Evolutionary conservation across 2,113 vertebrate species (phyloP).

Genomic region (Misgurnus mizolepis): DNA sequence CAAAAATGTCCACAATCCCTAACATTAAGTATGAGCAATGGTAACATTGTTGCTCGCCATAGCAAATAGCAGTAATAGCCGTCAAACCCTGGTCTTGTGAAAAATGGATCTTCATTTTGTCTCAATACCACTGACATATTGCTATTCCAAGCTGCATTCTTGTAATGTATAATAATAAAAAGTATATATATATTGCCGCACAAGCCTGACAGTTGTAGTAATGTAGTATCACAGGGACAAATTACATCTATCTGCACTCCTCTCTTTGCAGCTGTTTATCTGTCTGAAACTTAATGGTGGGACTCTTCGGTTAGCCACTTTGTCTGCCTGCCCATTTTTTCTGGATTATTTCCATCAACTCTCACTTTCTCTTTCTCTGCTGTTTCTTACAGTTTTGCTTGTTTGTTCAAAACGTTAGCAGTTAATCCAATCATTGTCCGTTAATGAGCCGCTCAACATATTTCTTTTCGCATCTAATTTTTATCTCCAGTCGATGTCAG

Average conservation of each 20-base stretch:
- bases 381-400: not conserved
- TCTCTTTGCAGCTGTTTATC: not conserved
- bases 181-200: not conserved
- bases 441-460: slow-evolving; percentile 15
- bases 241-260: not conserved
- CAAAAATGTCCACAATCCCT: too few species aligned
- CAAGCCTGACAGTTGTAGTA: not conserved
- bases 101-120: not conserved
- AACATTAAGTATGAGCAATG: not conserved
- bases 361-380: not conserved
- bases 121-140: not conserved
- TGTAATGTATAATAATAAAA: not conserved
- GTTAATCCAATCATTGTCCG: slow-evolving; percentile 5
- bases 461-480: slow-evolving; percentile 31
- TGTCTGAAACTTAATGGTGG: not conserved
- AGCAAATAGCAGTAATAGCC: not conserved
- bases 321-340: not conserved
- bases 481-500: slow-evolving; percentile 13
- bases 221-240: not conserved
- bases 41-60: not conserved
- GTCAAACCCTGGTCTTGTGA: not conserved
- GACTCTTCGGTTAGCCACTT: not conserved
- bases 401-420: not conserved
- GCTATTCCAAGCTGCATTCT: not conserved
- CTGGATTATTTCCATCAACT: not conserved